Evolutionary conservation across 1,140 invertebrate species (phyloP).

Genomic region (Watersipora subatra): DNA sequence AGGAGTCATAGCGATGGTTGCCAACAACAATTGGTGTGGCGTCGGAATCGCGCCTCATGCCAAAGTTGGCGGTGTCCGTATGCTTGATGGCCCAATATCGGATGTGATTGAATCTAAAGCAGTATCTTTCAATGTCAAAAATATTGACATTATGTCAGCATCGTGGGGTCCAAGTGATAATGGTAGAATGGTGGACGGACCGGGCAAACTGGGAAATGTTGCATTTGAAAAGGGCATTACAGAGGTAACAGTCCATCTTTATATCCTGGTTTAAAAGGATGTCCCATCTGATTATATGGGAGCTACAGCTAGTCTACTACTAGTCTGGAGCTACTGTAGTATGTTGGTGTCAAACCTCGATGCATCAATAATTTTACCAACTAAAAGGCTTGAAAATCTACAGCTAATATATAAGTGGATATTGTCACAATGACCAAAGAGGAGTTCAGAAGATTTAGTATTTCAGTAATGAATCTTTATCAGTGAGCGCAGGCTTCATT

Average conservation of each 20-base stretch:
- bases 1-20: slow-evolving; percentile 84
- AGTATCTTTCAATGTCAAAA: slow-evolving; percentile 71
- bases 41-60: slow-evolving; percentile 83
- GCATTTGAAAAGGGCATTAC: slow-evolving; percentile 92
- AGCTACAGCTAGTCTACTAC: no score
- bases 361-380: background rate
- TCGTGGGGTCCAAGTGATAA: slow-evolving; percentile 67
- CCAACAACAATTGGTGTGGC: slow-evolving; percentile 87
- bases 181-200: slow-evolving; percentile 91
- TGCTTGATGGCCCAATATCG: slow-evolving; percentile 85
- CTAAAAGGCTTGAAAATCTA: background rate
- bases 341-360: slow-evolving; percentile 8
- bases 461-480: no score
- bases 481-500: no score
- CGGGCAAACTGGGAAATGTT: slow-evolving; percentile 74
- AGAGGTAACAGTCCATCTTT: slow-evolving; percentile 45
- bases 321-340: no score
- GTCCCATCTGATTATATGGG: no score
- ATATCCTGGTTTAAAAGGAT: no score
- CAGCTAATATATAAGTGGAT: no score
- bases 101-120: slow-evolving; percentile 85
- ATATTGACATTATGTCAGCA: slow-evolving; percentile 86
- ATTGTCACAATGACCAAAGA: no score
- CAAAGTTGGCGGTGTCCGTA: slow-evolving; percentile 64
- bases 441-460: no score